Conservation (phyloP, 2,113 vertebrate genomes). For the Crocuta crocuta region DNA sequence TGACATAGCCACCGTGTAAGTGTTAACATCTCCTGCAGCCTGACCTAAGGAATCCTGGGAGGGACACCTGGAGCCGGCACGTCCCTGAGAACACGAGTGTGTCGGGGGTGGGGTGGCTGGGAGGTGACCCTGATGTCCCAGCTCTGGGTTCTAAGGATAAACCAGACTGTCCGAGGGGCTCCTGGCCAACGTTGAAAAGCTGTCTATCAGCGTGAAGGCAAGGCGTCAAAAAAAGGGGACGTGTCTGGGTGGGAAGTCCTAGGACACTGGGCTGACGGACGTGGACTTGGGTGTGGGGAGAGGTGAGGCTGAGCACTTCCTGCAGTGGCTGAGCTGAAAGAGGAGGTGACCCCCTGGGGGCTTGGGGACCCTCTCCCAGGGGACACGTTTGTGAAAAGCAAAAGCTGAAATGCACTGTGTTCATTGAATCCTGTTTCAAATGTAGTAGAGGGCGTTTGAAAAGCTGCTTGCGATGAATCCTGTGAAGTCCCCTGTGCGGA, state of each 20-base stretch:
- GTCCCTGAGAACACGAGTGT: too few relatives aligned
- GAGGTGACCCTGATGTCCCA: not conserved
- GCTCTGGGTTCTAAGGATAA: not conserved
- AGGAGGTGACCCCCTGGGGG: not conserved
- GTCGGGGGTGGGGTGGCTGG: not conserved
- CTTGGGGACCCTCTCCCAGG: not conserved
- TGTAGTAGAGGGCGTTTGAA: not conserved
- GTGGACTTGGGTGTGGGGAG: not conserved
- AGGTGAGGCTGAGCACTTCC: rapidly evolving
- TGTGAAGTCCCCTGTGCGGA: not conserved
- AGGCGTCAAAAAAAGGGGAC: too few relatives aligned
- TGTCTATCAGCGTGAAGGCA: not conserved
- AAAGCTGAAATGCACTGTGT: not conserved
- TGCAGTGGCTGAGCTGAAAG: too few relatives aligned
- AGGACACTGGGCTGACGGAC: rapidly evolving
- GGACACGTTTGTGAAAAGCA: not conserved
- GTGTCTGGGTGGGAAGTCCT: not conserved
- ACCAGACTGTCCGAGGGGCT: rapidly evolving
- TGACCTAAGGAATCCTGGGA: too few relatives aligned
- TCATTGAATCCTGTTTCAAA: not conserved
- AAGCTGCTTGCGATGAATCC: rapidly evolving
- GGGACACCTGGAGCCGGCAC: not conserved
- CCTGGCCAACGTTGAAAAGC: not conserved
- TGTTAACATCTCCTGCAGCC: not conserved
- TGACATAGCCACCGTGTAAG: too few relatives aligned